A percentile compares a stretch with the other conserved stretches of the same genome.
These are phyloP conservation scores for Lycia hirtaria DNA, from an alignment of 2,888 invertebrate genomes.

Conservation along the genomic window DNA sequence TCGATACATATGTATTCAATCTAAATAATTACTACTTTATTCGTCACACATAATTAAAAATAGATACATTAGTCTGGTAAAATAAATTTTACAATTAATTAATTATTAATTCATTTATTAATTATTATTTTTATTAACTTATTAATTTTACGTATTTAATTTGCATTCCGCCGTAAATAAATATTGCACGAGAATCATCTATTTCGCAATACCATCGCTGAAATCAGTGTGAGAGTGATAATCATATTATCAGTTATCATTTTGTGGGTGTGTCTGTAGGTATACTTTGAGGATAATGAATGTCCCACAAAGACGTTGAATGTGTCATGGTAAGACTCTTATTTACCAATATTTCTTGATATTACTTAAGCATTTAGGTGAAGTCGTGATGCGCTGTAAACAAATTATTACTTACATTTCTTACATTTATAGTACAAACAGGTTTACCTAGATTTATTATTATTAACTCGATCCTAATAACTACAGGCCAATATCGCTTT, in stretches of 20 bases:
- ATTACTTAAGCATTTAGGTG: background rate
- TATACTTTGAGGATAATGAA: background rate
- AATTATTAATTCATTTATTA: too few species aligned
- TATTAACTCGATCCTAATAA: too few species aligned
- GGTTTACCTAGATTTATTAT: background rate
- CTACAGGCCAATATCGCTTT: too few species aligned
- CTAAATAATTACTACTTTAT: too few species aligned
- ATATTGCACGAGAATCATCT: background rate
- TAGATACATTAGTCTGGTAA: too few species aligned
- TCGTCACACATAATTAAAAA: too few species aligned
- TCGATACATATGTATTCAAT: too few species aligned
- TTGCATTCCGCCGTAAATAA: background rate
- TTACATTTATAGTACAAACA: background rate
- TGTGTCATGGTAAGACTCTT: background rate
- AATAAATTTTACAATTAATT: too few species aligned
- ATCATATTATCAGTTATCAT: background rate
- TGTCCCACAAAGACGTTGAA: background rate
- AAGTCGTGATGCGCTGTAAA: background rate
- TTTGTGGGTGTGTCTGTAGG: constrained; percentile 7
- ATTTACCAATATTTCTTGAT: background rate
- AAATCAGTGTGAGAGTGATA: background rate
- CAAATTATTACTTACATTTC: too few species aligned
- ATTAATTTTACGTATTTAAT: background rate
- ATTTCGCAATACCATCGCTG: background rate
- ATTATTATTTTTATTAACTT: too few species aligned